Percentiles rank a stretch among this genome's conserved stretches.
phyloP scores from a whole-genome alignment of 2,797 vertebrate species.

The Morelia viridis region DNA sequence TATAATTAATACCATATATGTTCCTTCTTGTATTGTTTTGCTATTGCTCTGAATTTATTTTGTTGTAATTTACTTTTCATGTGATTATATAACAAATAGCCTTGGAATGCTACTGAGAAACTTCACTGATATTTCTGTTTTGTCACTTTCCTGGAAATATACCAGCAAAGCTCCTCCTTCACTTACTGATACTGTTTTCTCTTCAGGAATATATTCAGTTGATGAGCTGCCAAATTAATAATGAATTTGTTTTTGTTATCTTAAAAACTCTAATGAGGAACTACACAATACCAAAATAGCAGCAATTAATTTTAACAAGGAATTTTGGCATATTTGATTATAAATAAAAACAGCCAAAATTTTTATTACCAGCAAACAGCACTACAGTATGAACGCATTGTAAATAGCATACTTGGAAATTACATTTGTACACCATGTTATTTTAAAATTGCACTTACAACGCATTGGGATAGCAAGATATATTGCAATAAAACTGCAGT shows the following conservation, averaged over 20 bases:
- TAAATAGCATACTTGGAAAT: slow-evolving; percentile 16
- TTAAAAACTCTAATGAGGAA: slow-evolving; percentile 41
- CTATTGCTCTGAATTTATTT: slow-evolving; percentile 33
- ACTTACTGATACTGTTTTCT: slow-evolving; percentile 22
- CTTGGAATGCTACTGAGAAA: slow-evolving; percentile 39
- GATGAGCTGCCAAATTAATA: slow-evolving; percentile 27
- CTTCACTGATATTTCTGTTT: slow-evolving; percentile 49
- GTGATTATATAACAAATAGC: slow-evolving; percentile 41
- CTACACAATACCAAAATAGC: slow-evolving; percentile 21
- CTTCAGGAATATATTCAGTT: slow-evolving; percentile 10
- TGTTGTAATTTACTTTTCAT: slow-evolving; percentile 49
- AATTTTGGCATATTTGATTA: slow-evolving; percentile 38
- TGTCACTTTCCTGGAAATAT: slow-evolving; percentile 41
- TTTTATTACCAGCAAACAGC: slow-evolving; percentile 32
- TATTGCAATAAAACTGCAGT: slow-evolving; percentile 41
- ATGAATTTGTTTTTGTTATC: slow-evolving; percentile 13
- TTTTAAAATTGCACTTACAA: slow-evolving; percentile 32
- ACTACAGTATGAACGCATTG: slow-evolving; percentile 26
- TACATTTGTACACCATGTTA: slow-evolving; percentile 12
- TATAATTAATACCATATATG: slow-evolving; percentile 37
- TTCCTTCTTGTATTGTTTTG: slow-evolving; percentile 26
- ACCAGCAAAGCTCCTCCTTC: slow-evolving; percentile 24
- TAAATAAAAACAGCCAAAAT: slow-evolving; percentile 27
- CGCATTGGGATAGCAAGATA: slow-evolving; percentile 37
- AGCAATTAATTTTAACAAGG: slow-evolving; percentile 38